These are phyloP conservation scores for Denticeps clupeoides DNA, from an alignment of 2,797 vertebrate species.

Conservation along the genomic window DNA sequence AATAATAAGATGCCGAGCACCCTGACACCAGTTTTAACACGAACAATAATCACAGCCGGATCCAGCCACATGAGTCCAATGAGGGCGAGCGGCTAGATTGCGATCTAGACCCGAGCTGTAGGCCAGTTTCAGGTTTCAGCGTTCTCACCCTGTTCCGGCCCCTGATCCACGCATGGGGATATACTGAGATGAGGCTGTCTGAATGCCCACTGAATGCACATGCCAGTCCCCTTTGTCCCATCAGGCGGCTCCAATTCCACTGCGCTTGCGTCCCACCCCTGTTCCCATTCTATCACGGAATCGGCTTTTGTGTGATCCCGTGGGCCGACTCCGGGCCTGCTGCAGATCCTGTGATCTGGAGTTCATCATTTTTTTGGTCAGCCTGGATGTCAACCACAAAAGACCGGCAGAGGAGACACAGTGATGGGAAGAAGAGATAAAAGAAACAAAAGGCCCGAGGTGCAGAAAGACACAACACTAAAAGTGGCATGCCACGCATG, in stretches of 20 bases:
- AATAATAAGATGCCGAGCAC: background rate
- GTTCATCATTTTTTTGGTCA: too few species aligned
- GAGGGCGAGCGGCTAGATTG: too few species aligned
- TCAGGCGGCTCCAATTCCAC: background rate
- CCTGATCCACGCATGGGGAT: background rate
- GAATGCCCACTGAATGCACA: background rate
- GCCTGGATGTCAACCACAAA: background rate
- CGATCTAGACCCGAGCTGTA: too few species aligned
- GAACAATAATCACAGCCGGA: background rate
- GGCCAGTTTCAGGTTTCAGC: constrained; percentile 11
- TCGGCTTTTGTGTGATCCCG: background rate
- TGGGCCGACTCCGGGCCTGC: too few species aligned
- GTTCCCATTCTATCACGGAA: background rate
- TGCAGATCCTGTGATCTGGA: too few species aligned
- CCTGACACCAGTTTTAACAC: background rate
- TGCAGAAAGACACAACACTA: background rate
- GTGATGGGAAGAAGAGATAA: background rate
- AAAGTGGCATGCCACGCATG: background rate
- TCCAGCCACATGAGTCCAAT: too few species aligned
- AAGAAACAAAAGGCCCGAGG: background rate
- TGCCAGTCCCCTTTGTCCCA: background rate
- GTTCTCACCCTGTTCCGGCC: too few species aligned
- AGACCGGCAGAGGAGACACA: background rate
- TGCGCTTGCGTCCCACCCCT: background rate
- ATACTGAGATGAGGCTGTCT: too few species aligned